Evolutionary conservation across 2,797 vertebrate genomes (phyloP).

Genomic region (Catostomus latipinnis): DNA sequence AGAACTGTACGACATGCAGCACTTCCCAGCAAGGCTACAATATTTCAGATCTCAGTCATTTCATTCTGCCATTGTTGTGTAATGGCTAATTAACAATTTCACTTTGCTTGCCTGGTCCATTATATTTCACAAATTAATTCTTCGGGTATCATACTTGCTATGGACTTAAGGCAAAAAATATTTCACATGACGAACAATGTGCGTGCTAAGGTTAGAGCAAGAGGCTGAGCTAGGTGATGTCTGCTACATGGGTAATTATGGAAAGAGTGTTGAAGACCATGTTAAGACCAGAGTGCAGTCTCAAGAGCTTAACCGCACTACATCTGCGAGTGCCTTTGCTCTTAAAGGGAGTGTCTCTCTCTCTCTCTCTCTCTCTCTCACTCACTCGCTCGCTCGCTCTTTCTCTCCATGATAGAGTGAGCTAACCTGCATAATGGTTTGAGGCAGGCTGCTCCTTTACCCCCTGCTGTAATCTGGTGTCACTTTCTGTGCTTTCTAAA

Average conservation of each 20-base stretch:
- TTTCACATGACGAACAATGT: conserved; percentile 6
- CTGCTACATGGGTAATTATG: conserved; percentile 23
- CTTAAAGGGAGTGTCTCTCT: background rate
- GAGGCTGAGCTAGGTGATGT: conserved; percentile 27
- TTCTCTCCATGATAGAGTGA: conserved; percentile 26
- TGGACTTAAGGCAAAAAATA: conserved; percentile 33
- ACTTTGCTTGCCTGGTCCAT: conserved; percentile 23
- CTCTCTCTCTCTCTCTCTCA: background rate
- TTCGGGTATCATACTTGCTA: background rate
- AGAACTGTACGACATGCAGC: conserved; percentile 18
- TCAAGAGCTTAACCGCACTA: conserved; percentile 34
- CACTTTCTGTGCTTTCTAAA: conserved; percentile 55
- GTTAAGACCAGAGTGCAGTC: conserved; percentile 31
- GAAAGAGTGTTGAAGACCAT: conserved; percentile 32
- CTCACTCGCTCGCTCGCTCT: background rate
- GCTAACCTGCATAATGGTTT: conserved; percentile 41
- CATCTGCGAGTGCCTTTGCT: conserved; percentile 20
- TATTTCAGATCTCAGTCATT: conserved; percentile 34
- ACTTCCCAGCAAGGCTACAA: conserved; percentile 18
- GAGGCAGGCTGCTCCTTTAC: conserved; percentile 46
- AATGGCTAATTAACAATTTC: conserved; percentile 52
- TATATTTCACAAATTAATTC: conserved; percentile 30
- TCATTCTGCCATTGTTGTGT: conserved; percentile 32
- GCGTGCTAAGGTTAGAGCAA: conserved; percentile 22
- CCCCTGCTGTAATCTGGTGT: conserved; percentile 50